These are phyloP conservation scores for Drosophila lutescens DNA, from an alignment of 2,888 invertebrate species.

Conservation along the genomic window DNA sequence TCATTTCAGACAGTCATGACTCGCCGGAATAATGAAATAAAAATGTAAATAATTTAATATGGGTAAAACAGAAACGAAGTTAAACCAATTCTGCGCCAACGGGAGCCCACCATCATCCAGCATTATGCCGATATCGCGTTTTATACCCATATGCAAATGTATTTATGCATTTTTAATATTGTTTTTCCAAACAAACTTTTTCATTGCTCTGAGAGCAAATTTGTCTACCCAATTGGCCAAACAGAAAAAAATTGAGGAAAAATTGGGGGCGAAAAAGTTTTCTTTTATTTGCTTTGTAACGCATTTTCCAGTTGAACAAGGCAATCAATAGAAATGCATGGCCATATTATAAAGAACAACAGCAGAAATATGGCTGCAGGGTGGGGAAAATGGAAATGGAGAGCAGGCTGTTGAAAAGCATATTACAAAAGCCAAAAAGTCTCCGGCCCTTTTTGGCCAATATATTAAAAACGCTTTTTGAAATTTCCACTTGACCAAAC, in stretches of 20 bases:
- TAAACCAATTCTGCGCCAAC: slow-evolving; percentile 14
- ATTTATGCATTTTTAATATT: slow-evolving; percentile 51
- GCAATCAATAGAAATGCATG: slow-evolving; percentile 62
- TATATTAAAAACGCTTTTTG: slow-evolving; percentile 54
- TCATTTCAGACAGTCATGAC: slow-evolving; percentile 16
- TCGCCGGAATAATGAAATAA: slow-evolving; percentile 26
- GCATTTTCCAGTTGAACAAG: slow-evolving; percentile 56
- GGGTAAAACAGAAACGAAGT: slow-evolving; percentile 15
- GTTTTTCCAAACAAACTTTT: slow-evolving; percentile 38
- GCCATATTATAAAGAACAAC: slow-evolving; percentile 49
- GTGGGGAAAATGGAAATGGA: background rate
- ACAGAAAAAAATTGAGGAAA: slow-evolving; percentile 2
- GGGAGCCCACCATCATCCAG: slow-evolving; percentile 9
- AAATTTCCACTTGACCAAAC: slow-evolving; percentile 75
- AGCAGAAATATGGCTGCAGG: slow-evolving; percentile 1
- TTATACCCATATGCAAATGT: slow-evolving; percentile 13
- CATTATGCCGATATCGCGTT: slow-evolving; percentile 15
- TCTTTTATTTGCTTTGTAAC: slow-evolving; percentile 22
- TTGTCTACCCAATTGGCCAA: slow-evolving; percentile 39
- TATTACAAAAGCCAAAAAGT: slow-evolving; percentile 48
- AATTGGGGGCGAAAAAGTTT: slow-evolving; percentile 20
- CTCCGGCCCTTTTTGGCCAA: slow-evolving; percentile 25
- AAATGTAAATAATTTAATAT: slow-evolving; percentile 33
- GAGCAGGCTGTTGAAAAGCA: slow-evolving; percentile 24
- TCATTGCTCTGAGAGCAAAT: slow-evolving; percentile 27